Base-by-base conservation (phyloP, 2,888 invertebrate species). In the Platerodrilus igneus region DNA sequence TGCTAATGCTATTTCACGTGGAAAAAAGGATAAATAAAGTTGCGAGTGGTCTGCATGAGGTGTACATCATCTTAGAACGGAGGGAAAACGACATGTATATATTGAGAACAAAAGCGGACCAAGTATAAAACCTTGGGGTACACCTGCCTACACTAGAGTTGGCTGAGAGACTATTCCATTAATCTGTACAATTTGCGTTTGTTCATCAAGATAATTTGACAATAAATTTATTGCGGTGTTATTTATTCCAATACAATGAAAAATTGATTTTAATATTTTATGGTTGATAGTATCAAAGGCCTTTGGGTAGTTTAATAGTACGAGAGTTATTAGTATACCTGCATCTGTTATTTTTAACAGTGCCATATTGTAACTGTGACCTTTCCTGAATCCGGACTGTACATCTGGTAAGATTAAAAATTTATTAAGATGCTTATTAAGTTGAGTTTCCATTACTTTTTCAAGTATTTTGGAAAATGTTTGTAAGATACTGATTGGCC, bases 401-500 rank as follows among this genome's bases (percentile, higher is more conserved):
- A 4, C 9, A 13, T 10, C 4, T 9, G 34, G 34, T 2, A 34
- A 9, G 9, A 34, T 9, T 9, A 15, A 16, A 16, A 13, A 8
- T 2, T 5, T 4, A 3, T 17, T 10, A 13, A 26, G 7, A 23
- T 43, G 52, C 1, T 21, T 9, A 1, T 23, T 26, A 0, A 59
- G 10, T 17, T 59, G 57, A 0, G 9, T 9, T n/a, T 16, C 26
- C 0, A 51, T 37, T 1, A 50, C 27, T 13, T 35, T 45, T 30
- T 56, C 51, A 0, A 53, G n/a, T 0, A 49, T 13, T 11, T 55
- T 55, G 0, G 53, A 47, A 1, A 53, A 2, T 3, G 30, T 22
- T 5, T 41, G 37, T 1, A 51, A 28, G 1, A 52, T 17, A 11
- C 55, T 46, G 0, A 59, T 54, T 1, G 58, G 56, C 4, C 57